Conservation (phyloP, 2,113 vertebrate species). For the Chaenogobius annularis region DNA sequence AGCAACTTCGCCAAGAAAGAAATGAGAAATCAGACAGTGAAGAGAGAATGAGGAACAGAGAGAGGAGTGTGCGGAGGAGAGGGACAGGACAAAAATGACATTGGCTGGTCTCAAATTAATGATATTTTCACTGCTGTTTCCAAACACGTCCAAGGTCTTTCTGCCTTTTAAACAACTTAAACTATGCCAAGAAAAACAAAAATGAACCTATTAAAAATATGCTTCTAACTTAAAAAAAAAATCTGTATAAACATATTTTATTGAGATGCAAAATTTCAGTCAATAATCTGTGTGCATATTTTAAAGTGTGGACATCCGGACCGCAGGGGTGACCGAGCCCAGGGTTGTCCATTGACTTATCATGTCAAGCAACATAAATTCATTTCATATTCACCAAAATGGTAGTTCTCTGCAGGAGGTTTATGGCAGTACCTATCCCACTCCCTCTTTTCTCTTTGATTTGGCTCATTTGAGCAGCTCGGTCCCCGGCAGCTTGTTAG, state of each 20-base stretch:
- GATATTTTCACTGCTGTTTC: conserved; percentile 35
- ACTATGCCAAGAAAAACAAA: conserved; percentile 31
- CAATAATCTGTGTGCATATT: conserved; percentile 50
- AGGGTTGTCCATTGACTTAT: conserved; percentile 76
- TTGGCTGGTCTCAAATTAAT: conserved; percentile 45
- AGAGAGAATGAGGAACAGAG: conserved; percentile 51
- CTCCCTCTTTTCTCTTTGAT: conserved; percentile 80
- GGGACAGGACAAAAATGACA: conserved; percentile 47
- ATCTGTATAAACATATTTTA: conserved; percentile 16
- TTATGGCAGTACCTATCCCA: conserved; percentile 75
- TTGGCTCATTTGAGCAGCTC: conserved; percentile 81
- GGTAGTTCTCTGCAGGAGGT: conserved; percentile 77
- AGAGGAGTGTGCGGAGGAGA: conserved; percentile 22
- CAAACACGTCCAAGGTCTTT: conserved; percentile 26
- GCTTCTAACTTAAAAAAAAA: conserved; percentile 17
- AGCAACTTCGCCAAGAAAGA: conserved; percentile 50
- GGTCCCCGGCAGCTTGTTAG: conserved; percentile 82
- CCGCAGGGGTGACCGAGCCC: conserved; percentile 51
- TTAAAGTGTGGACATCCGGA: conserved; percentile 50
- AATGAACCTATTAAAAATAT: conserved; percentile 31
- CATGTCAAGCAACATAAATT: conserved; percentile 78
- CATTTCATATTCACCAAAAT: conserved; percentile 80
- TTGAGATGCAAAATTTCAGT: conserved; percentile 27
- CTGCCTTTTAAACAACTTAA: conserved; percentile 34
- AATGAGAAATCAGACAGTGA: conserved; percentile 59